Percentiles rank a stretch among this genome's conserved stretches.
phyloP scores from a whole-genome alignment of 1,140 invertebrate species.

The Rhynchophorus ferrugineus region DNA sequence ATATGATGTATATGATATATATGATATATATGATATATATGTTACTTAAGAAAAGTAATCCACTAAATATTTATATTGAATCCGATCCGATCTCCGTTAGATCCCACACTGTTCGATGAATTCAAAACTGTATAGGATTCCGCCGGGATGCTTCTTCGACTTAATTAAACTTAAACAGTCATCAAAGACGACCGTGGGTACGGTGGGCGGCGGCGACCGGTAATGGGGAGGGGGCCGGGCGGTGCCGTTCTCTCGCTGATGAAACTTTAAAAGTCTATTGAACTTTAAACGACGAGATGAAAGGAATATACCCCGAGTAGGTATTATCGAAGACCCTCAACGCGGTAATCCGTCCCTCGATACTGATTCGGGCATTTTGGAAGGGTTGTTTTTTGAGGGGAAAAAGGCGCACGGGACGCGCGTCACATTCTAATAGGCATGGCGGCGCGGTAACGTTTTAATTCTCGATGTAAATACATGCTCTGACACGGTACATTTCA shows the following conservation, averaged over 20 bases:
- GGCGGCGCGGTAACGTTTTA: not conserved
- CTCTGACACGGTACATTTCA: too few relatives aligned
- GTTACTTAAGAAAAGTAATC: too few relatives aligned
- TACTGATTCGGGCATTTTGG: conserved; percentile 12
- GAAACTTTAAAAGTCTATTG: conserved; percentile 12
- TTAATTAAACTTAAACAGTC: not conserved
- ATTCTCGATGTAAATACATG: too few relatives aligned
- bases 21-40: too few relatives aligned
- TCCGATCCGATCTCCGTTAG: too few relatives aligned
- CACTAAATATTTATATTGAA: too few relatives aligned
- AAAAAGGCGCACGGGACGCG: not conserved
- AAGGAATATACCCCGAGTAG: conserved; percentile 10
- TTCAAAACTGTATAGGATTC: too few relatives aligned
- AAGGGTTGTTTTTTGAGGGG: conserved; percentile 3
- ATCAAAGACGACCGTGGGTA: not conserved
- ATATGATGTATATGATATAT: too few relatives aligned
- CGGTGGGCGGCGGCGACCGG: too few relatives aligned
- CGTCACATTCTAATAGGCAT: not conserved
- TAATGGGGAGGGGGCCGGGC: too few relatives aligned
- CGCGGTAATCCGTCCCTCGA: conserved; percentile 15
- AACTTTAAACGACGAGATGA: conserved; percentile 12
- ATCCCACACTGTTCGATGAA: too few relatives aligned
- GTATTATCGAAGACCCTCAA: conserved; percentile 8
- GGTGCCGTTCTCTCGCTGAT: not conserved
- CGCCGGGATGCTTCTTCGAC: too few relatives aligned